phyloP scores from a whole-genome alignment of 2,888 invertebrate species.

The Ochropleura plecta region DNA sequence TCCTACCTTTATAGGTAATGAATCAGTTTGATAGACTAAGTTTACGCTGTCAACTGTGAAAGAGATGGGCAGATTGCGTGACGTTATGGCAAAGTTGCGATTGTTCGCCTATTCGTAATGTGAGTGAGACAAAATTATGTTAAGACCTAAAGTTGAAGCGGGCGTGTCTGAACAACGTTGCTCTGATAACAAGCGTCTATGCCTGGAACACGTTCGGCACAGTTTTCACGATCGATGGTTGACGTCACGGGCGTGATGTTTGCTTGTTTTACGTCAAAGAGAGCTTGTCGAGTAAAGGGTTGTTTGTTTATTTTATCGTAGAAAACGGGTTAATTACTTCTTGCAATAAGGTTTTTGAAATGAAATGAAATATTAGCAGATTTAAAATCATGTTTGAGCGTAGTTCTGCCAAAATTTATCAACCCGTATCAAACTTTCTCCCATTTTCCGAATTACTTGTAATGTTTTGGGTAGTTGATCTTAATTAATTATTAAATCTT shows the following conservation, averaged over 20 bases:
- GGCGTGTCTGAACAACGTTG: not conserved
- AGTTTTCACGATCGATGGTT: constrained; percentile 8
- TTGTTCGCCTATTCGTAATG: not conserved
- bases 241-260: constrained; percentile 4
- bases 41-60: constrained; percentile 4
- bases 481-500: not conserved
- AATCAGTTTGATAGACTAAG: constrained; percentile 1
- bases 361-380: not conserved
- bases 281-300: no score
- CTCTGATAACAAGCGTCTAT: constrained; percentile 12
- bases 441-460: not conserved
- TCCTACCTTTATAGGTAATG: constrained; percentile 18
- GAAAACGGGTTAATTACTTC: not conserved
- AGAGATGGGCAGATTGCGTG: not conserved
- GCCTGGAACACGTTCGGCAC: not conserved
- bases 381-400: not conserved
- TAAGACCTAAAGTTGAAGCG: not conserved
- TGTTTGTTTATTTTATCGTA: not conserved
- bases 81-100: not conserved
- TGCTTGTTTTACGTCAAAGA: not conserved
- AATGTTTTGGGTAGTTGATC: not conserved
- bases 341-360: not conserved
- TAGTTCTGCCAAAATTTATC: not conserved
- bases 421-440: not conserved
- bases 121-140: constrained; percentile 14